phyloP scores from a whole-genome alignment of 2,113 vertebrate genomes.

The Podiceps cristatus region DNA sequence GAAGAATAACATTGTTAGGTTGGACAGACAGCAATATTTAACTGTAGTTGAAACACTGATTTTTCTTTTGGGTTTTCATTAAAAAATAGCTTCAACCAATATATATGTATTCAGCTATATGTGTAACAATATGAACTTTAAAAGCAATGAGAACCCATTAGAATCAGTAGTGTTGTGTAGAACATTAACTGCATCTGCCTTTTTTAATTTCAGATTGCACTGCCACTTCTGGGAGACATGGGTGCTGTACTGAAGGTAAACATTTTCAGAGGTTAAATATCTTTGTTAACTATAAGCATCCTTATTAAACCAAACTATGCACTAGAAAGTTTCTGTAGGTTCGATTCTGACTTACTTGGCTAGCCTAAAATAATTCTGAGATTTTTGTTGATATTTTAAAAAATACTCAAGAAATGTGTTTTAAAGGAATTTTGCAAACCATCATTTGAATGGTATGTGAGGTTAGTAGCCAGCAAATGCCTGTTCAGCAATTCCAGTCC shows the following conservation, averaged over 20 bases:
- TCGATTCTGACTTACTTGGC: background rate
- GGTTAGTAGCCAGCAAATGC: background rate
- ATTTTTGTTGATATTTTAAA: background rate
- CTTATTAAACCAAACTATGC: background rate
- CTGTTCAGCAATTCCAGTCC: background rate
- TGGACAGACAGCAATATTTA: background rate
- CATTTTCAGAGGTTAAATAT: background rate
- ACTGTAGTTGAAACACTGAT: background rate
- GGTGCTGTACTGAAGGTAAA: slow-evolving; percentile 91
- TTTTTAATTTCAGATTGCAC: slow-evolving; percentile 84
- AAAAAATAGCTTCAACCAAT: background rate
- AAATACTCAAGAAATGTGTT: background rate
- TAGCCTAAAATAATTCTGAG: background rate
- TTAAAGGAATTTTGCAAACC: background rate
- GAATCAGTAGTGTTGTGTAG: background rate
- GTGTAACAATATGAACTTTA: background rate
- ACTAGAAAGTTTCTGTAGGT: background rate
- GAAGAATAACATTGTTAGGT: background rate
- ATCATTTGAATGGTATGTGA: background rate
- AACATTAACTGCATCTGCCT: background rate
- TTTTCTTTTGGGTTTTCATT: background rate
- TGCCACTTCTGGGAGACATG: slow-evolving; percentile 94
- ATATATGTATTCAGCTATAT: background rate
- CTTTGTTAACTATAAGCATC: background rate
- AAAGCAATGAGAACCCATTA: background rate